Percentiles rank a stretch among this genome's conserved stretches.
These are phyloP conservation scores for Aricia agestis DNA, from an alignment of 1,140 invertebrate genomes.

Conservation along the genomic window DNA sequence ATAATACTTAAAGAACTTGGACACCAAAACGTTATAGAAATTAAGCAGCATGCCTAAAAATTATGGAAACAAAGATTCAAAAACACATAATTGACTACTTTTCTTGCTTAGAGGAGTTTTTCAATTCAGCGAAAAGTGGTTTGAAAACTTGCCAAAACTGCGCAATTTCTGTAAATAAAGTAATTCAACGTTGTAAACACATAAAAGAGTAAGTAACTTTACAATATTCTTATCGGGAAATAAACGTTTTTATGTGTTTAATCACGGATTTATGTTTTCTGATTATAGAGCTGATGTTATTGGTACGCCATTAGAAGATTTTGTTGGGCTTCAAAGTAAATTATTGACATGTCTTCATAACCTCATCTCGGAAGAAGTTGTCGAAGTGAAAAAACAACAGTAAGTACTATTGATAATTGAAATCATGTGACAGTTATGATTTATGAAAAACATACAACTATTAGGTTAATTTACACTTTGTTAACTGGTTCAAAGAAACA, in stretches of 20 bases:
- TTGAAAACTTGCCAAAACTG: slow-evolving; percentile 71
- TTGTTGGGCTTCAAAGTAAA: slow-evolving; percentile 47
- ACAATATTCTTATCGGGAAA: slow-evolving; percentile 16
- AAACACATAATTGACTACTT: slow-evolving; percentile 69
- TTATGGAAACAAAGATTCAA: slow-evolving; percentile 67
- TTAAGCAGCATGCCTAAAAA: slow-evolving; percentile 29
- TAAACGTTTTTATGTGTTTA: not conserved
- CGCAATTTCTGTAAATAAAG: slow-evolving; percentile 67
- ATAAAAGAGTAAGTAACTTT: slow-evolving; percentile 59
- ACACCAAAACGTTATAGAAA: slow-evolving; percentile 1
- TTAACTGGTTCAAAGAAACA: no score
- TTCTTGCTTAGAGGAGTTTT: slow-evolving; percentile 64
- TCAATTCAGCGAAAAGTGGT: slow-evolving; percentile 56
- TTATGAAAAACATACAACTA: no score
- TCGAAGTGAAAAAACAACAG: slow-evolving; percentile 47
- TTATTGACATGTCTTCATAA: slow-evolving; percentile 50
- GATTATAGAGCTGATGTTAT: slow-evolving; percentile 50
- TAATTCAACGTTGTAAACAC: slow-evolving; percentile 58
- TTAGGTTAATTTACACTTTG: no score
- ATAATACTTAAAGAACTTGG: no score
- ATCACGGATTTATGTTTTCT: not conserved
- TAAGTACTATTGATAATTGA: slow-evolving; percentile 40
- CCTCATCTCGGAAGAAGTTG: slow-evolving; percentile 48
- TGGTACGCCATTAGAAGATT: slow-evolving; percentile 56
- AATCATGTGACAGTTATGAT: no score